Evolutionary conservation across 2,888 invertebrate genomes (phyloP), one percentile per base, ranked within the genome.

Genomic region (Zhuqinia jingwanae): DNA sequence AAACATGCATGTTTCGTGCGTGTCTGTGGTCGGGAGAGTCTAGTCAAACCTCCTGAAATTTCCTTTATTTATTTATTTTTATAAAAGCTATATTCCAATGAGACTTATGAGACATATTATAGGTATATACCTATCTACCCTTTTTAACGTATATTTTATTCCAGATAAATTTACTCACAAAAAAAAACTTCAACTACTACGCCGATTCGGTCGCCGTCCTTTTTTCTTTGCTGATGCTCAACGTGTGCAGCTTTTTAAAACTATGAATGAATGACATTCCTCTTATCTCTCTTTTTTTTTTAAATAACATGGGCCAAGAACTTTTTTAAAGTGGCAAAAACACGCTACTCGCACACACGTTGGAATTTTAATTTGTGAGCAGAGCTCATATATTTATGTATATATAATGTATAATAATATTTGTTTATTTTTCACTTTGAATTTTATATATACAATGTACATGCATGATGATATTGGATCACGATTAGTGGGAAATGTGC

Each of bases 351-450:
- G n/a, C n/a, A 78, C 45, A 78, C 78, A 47, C 60, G 25, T 63
- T 63, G 78, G 78, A 78, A 78, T 78, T 78, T 78, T 78, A 78
- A 78, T 78, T 78, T 78, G 76, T 11, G 63, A 63, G 47, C 78
- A 45, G 60, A 60, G 58, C 58, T n/a, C n/a, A n/a, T n/a, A n/a
- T n/a, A n/a, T 22, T 75, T 75, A 75, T 75, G 53, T 75, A n/a
- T n/a, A n/a, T n/a, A n/a, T n/a, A n/a, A n/a, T n/a, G n/a, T n/a
- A n/a, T n/a, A n/a, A n/a, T n/a, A n/a, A 36, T 36, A 8, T 36
- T 6, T 36, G 36, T 36, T 36, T 36, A 36, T 36, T 36, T 36
- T 36, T 3, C 8, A 36, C 5, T 36, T 36, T 36, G n/a, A n/a
- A n/a, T n/a, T n/a, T n/a, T n/a, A n/a, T n/a, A n/a, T n/a, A n/a